Evolutionary conservation across 2,888 invertebrate species (phyloP), one percentile per base, ranked within the genome.

Genomic region (Volucella bombylans): DNA sequence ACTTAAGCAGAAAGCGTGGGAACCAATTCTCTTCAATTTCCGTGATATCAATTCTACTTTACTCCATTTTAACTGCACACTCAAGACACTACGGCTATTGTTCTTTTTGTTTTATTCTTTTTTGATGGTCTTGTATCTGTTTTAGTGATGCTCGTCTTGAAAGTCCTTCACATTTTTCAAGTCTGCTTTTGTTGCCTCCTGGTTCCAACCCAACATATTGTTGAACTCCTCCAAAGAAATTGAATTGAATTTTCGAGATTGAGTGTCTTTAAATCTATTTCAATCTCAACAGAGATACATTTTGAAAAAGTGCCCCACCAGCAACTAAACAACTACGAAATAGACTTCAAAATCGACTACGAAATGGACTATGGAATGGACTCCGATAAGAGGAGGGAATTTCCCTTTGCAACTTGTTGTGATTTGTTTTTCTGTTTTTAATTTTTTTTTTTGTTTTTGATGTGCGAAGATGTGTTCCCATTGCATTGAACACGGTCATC

Each of bases 401-500:
- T 71, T 71, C 62, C 71, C 72, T 71, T 77, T 31, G 67, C 77
- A 82, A 82, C 82, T 79, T 82, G 82, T 79, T 82, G 78, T 73
- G 73, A 82, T 82, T 82, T 82, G 79, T 82, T 79, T 77, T 77
- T 71, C 45, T 14, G 12, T 50, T 23, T 14, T 4, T 31, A 4
- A 31, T 31, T 0, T 18, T n/a, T 47, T 14, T 18, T 47, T 14
- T 43, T 31, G 62, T 18, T 55, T 64, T 82, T 76, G 76, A 72
- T 77, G 77, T 72, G 77, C 65, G 65, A 72, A 82, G 78, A 73
- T 82, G 79, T 78, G 72, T 79, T 64, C 71, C 41, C 73, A 69
- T 82, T 45, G 79, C 82, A 82, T 79, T 82, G 82, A 78, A 79
- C 82, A 79, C 79, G 82, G 82, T 82, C 82, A 82, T 79, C 82